Evolutionary conservation across 2,113 vertebrate genomes (phyloP).

Genomic region (Hippocampus abdominalis): DNA sequence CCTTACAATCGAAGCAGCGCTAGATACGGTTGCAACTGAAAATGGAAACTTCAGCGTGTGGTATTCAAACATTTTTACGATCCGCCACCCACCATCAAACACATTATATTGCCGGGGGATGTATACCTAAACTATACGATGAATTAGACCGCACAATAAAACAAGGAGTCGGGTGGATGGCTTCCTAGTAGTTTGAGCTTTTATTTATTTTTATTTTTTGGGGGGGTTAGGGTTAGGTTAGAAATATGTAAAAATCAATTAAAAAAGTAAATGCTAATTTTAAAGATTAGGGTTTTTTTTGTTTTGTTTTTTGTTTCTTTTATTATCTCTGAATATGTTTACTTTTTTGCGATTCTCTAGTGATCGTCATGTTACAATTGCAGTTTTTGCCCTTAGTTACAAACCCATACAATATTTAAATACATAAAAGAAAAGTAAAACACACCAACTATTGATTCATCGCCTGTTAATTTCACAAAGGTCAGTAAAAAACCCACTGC

Average conservation of each 20-base stretch:
- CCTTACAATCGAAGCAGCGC: background rate
- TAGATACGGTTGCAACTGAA: background rate
- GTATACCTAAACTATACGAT: background rate
- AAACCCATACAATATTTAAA: background rate
- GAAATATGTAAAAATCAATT: background rate
- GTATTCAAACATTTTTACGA: constrained; percentile 4
- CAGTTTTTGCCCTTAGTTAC: background rate
- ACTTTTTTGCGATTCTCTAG: too few species aligned
- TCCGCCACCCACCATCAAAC: constrained; percentile 1
- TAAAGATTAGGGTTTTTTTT: background rate
- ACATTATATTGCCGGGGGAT: background rate
- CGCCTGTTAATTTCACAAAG: background rate
- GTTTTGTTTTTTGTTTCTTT: background rate
- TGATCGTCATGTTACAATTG: background rate
- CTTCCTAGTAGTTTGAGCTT: background rate
- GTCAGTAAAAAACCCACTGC: background rate
- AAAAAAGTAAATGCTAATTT: background rate
- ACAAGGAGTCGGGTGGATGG: background rate
- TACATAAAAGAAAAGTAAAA: background rate
- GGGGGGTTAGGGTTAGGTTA: too few species aligned
- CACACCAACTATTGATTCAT: background rate
- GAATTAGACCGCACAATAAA: background rate
- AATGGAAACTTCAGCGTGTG: background rate
- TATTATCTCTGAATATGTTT: background rate
- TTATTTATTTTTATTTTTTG: too few species aligned